Evolutionary conservation across 2,113 vertebrate genomes (phyloP).

Genomic region (Spermophilus dauricus): DNA sequence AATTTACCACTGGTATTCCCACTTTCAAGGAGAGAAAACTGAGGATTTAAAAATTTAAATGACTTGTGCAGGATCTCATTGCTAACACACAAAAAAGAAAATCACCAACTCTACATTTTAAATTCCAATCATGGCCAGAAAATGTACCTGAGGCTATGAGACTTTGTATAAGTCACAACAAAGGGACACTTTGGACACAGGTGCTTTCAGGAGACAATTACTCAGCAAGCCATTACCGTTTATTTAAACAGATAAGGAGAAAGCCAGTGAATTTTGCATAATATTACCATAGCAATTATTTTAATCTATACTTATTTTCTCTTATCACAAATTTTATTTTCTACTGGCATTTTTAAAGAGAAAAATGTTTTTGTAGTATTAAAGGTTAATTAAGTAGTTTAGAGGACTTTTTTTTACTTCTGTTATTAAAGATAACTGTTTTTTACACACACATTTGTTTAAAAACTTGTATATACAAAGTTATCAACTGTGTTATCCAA

Average conservation of each 20-base stretch:
- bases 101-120: not conserved
- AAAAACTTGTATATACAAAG: not conserved
- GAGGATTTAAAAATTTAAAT: not conserved
- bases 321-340: not conserved
- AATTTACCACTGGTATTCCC: not conserved
- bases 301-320: not conserved
- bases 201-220: not conserved
- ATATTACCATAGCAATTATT: not conserved
- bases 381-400: not conserved
- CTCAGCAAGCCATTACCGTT: not conserved
- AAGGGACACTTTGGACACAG: not conserved
- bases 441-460: not conserved
- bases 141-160: not conserved
- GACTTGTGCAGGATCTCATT: not conserved
- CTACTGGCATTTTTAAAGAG: not conserved
- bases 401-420: not conserved
- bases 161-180: not conserved
- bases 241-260: not conserved
- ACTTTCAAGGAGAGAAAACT: not conserved
- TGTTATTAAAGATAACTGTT: not conserved
- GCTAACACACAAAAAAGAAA: not conserved
- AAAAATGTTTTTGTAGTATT: not conserved
- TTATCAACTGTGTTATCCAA: not conserved
- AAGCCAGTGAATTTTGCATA: not conserved
- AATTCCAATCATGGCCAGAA: not conserved